Percentiles rank a stretch among this genome's conserved stretches.
These are phyloP conservation scores for Diuraphis noxia DNA, from an alignment of 1,140 invertebrate species.

Conservation along the genomic window DNA sequence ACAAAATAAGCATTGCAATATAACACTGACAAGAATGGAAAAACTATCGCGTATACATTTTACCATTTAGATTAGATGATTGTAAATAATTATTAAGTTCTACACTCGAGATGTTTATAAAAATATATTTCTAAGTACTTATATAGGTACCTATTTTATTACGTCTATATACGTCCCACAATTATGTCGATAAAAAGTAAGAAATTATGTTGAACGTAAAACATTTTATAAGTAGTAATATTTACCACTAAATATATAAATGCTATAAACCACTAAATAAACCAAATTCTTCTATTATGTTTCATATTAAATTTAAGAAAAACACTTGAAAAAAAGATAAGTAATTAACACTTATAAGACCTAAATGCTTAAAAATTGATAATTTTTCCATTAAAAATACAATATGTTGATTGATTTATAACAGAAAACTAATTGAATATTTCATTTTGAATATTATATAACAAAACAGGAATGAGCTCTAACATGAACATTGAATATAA, in stretches of 20 bases:
- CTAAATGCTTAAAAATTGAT: neutral
- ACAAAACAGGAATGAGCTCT: neutral
- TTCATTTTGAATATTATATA: neutral
- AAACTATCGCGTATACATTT: neutral
- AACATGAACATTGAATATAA: neutral
- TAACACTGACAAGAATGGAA: neutral
- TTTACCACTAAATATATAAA: too few species aligned
- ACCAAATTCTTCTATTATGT: too few species aligned
- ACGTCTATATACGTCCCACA: neutral
- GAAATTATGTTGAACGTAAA: neutral
- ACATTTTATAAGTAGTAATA: conserved; percentile 20
- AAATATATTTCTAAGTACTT: neutral
- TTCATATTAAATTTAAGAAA: neutral
- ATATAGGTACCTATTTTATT: neutral
- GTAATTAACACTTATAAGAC: neutral
- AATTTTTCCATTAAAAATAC: neutral
- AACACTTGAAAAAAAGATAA: conserved; percentile 20
- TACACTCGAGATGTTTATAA: neutral
- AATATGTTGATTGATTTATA: neutral
- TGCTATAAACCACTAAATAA: conserved; percentile 8
- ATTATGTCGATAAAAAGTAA: neutral
- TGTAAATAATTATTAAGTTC: neutral
- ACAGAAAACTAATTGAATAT: neutral
- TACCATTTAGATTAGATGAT: neutral
- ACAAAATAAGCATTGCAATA: neutral